Base-by-base conservation (phyloP, 2,888 invertebrate genomes). In the Stenodema calcarata region DNA sequence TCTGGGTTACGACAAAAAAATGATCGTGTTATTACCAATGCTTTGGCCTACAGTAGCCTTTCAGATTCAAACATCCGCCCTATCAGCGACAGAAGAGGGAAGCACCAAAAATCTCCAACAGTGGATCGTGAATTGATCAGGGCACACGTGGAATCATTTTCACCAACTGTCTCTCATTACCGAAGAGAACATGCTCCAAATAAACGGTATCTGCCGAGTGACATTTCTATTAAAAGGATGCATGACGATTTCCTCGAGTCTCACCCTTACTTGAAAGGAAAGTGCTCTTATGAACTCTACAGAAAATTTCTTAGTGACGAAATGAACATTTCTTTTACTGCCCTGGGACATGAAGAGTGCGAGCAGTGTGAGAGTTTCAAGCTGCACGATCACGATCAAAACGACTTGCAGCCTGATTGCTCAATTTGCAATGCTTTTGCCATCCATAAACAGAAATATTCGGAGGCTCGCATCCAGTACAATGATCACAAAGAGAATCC, bases 301-400 rank as follows among this genome's bases (percentile, higher is more conserved):
- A n/a, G 50, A 54, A 81, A 50, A 42, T 81, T 81, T 47, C 50
- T 81, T 7, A 47, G 11, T 16, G 50, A 81, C 27, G 81, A 81
- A n/a, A 81, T 81, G 81, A 81, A 81, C 81, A 81, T 79, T 42
- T 79, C 79, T 42, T 79, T 79, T 12, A 79, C 79, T 27, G 23
- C 79, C 41, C 79, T 79, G 9, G 79, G 79, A 9, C 79, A 41
- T 42, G 79, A 81, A 47, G 81, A 50, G 27, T 50, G 50, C 42
- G 81, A 81, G 14, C 3, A 81, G 54, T 69, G 81, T 54, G 81
- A 81, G 9, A 12, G 47, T 81, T 81, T 81, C 27, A 81, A 81
- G 50, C 27, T 81, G 1, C 81, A 86, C 54, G 62, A 50, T 0
- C 86, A 87, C 69, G 54, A 30, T 9, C 73, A 76, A 80, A 47